Evolutionary conservation across 2,113 vertebrate species (phyloP).

Genomic region (Apteryx owenii): DNA sequence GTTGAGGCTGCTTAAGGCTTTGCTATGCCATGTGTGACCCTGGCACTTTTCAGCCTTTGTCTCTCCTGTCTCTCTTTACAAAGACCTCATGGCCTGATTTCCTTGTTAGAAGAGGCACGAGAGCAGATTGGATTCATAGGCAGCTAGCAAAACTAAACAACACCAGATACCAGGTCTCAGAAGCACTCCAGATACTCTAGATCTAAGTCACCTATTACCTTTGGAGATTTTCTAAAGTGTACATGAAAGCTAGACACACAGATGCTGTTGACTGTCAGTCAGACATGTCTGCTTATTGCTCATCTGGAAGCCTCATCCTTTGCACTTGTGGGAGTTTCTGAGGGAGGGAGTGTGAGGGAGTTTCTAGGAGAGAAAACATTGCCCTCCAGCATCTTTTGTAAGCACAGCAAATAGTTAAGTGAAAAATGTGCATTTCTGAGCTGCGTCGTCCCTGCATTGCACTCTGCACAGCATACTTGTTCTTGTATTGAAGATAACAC

Average conservation of each 20-base stretch:
- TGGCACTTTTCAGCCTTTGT: neutral
- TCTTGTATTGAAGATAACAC: neutral
- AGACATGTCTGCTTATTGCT: neutral
- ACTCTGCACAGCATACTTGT: rapidly evolving
- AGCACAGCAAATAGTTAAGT: neutral
- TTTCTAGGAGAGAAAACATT: neutral
- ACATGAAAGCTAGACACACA: neutral
- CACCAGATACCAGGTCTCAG: neutral
- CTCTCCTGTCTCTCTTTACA: neutral
- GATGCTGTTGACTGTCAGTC: neutral
- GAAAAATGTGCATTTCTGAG: neutral
- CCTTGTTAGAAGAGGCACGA: neutral
- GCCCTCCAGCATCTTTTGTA: neutral
- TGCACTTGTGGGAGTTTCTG: neutral
- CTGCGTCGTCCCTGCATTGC: rapidly evolving
- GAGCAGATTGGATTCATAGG: neutral
- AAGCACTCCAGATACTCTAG: neutral
- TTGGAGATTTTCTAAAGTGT: neutral
- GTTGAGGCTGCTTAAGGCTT: neutral
- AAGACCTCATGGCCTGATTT: neutral
- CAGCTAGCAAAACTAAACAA: neutral
- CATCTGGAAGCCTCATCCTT: neutral
- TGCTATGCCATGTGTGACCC: neutral
- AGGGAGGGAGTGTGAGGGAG: too few species aligned
- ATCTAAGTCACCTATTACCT: neutral